Evolutionary conservation across 2,888 invertebrate genomes (phyloP).

Genomic region (Agrenia bidenticulata): DNA sequence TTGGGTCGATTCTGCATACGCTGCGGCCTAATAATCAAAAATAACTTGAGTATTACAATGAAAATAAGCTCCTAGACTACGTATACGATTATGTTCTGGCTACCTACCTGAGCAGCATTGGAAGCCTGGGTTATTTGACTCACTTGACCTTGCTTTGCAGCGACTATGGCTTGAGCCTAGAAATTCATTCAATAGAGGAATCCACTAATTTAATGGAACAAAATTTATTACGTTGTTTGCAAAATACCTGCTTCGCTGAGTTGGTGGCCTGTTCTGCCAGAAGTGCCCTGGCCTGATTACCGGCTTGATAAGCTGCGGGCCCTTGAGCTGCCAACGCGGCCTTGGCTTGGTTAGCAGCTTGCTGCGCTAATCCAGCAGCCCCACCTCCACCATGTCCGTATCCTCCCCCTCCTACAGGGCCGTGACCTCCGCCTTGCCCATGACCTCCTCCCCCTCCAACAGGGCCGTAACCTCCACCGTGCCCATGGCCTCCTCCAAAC

Average conservation of each 20-base stretch:
- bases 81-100: neutral
- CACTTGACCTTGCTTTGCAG: conserved; percentile 41
- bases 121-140: conserved; percentile 40
- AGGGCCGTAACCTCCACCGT: neutral
- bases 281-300: conserved; percentile 26
- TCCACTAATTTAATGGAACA: neutral
- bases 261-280: conserved; percentile 36
- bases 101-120: conserved; percentile 35
- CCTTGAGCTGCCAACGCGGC: conserved; percentile 41
- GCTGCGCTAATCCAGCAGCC: conserved; percentile 38
- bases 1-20: conserved; percentile 16
- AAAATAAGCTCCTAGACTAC: too few relatives aligned
- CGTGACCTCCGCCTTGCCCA: neutral
- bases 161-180: conserved; percentile 35
- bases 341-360: conserved; percentile 37
- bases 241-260: conserved; percentile 35
- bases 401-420: neutral
- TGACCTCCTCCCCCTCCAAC: neutral
- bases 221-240: neutral
- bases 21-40: conserved; percentile 20
- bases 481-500: conserved; percentile 16
- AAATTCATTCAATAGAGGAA: too few relatives aligned
- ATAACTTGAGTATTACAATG: too few relatives aligned
- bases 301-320: conserved; percentile 27
- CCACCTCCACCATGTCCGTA: conserved; percentile 25